Conservation (phyloP, 1,140 invertebrate genomes). For the Homalodisca vitripennis region DNA sequence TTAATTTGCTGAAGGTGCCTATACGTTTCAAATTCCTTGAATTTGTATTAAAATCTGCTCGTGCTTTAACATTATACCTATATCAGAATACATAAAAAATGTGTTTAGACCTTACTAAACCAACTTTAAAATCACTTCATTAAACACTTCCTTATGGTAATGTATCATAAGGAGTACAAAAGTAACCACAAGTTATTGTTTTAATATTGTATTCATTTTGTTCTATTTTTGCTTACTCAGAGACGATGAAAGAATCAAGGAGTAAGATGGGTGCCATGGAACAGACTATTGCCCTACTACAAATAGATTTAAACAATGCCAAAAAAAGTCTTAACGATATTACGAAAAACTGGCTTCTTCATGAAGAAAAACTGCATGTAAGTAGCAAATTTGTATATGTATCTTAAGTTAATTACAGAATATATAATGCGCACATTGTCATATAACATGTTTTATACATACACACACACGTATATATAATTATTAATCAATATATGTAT, state of each 20-base stretch:
- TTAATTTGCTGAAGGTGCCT: too few species aligned
- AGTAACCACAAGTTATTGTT: too few species aligned
- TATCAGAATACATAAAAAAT: too few species aligned
- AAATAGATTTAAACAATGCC: conserved; percentile 35
- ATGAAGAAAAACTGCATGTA: conserved; percentile 40
- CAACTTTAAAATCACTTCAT: too few species aligned
- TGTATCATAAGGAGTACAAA: too few species aligned
- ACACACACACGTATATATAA: background rate
- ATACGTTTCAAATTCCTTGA: too few species aligned
- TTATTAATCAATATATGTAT: background rate
- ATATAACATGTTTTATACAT: too few species aligned
- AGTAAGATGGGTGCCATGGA: conserved; percentile 27
- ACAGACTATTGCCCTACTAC: conserved; percentile 22
- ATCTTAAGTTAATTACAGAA: background rate
- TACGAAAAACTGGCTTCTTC: conserved; percentile 46
- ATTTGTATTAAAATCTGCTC: too few species aligned
- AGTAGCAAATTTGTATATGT: background rate
- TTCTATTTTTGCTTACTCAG: conserved; percentile 7
- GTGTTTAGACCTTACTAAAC: too few species aligned
- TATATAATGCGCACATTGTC: too few species aligned
- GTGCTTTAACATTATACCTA: too few species aligned
- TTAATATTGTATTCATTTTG: background rate
- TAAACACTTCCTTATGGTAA: too few species aligned
- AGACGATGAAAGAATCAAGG: conserved; percentile 19
- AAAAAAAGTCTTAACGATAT: conserved; percentile 40